phyloP scores from a whole-genome alignment of 2,888 invertebrate species.

The Argynnis bischoffii region DNA sequence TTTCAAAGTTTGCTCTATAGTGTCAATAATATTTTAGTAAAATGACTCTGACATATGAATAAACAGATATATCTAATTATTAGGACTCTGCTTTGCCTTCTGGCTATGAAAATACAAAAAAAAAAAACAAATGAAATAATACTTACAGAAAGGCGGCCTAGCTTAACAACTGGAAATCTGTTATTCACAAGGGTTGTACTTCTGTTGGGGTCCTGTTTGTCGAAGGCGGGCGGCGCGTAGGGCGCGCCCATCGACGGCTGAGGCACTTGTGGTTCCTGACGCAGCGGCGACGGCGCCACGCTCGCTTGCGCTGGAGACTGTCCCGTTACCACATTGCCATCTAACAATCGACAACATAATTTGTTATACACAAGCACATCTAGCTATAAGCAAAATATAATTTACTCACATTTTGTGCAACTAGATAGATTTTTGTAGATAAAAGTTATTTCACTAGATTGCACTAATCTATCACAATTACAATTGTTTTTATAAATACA shows the following conservation, averaged over 20 bases:
- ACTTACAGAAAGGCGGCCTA: conserved; percentile 77
- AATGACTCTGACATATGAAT: too few species aligned
- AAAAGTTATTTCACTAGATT: not conserved
- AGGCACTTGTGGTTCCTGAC: conserved; percentile 78
- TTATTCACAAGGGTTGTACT: conserved; percentile 56
- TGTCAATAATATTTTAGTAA: too few species aligned
- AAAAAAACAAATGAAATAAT: conserved; percentile 25
- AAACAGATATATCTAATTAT: too few species aligned
- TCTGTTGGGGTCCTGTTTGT: conserved; percentile 66
- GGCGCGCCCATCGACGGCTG: conserved; percentile 76
- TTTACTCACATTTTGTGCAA: not conserved
- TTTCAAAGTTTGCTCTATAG: too few species aligned
- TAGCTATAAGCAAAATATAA: not conserved
- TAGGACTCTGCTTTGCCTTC: not conserved
- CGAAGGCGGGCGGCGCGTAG: conserved; percentile 58
- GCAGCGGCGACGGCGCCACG: conserved; percentile 81
- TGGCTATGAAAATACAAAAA: not conserved
- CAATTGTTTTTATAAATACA: conserved; percentile 20
- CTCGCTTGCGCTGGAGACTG: conserved; percentile 85
- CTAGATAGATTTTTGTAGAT: not conserved
- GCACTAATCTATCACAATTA: too few species aligned
- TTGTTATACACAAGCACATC: conserved; percentile 34
- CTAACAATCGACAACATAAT: conserved; percentile 41
- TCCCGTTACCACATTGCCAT: conserved; percentile 75
- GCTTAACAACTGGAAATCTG: conserved; percentile 76